A percentile compares a stretch with the other conserved stretches of the same genome.
phyloP scores from a whole-genome alignment of 92 coral and sea anemone species.

The Galaxea fascicularis region DNA sequence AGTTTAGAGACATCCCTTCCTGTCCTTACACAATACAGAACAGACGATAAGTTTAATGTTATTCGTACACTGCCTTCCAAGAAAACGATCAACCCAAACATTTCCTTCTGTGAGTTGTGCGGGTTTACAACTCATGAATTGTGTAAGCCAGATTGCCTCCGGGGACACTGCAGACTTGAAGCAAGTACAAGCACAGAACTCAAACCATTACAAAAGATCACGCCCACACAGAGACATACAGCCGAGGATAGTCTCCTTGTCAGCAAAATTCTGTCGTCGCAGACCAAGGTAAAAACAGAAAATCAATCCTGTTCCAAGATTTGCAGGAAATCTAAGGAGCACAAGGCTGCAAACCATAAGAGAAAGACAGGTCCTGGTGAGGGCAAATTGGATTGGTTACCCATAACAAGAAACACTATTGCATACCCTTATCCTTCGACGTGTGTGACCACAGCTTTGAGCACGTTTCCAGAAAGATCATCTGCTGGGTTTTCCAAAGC shows the following conservation, averaged over 20 bases:
- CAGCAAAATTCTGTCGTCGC: constrained; percentile 57
- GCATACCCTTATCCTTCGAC: constrained; percentile 70
- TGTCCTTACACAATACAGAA: constrained; percentile 57
- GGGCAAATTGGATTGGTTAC: constrained; percentile 90
- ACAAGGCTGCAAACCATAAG: constrained; percentile 21
- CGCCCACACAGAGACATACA: constrained; percentile 80
- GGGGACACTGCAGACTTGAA: constrained; percentile 14
- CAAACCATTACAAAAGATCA: constrained; percentile 80
- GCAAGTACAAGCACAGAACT: constrained; percentile 57
- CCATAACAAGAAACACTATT: constrained; percentile 88
- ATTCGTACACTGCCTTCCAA: constrained; percentile 63
- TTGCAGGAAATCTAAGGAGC: constrained; percentile 52
- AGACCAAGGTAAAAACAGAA: constrained; percentile 64
- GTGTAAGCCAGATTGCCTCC: constrained; percentile 1
- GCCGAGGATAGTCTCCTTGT: constrained; percentile 82
- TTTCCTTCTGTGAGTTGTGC: constrained; percentile 66
- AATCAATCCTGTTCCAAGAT: constrained; percentile 50
- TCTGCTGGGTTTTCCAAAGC: constrained; percentile 61
- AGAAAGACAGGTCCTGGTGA: constrained; percentile 32
- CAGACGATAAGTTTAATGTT: constrained; percentile 69
- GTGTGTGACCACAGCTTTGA: not conserved
- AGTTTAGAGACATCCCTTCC: constrained; percentile 56
- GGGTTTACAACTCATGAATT: constrained; percentile 62
- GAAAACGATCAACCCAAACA: constrained; percentile 36
- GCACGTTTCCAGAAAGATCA: constrained; percentile 62